phyloP scores from a whole-genome alignment of 2,797 vertebrate genomes.

The Holocentrus rufus region DNA sequence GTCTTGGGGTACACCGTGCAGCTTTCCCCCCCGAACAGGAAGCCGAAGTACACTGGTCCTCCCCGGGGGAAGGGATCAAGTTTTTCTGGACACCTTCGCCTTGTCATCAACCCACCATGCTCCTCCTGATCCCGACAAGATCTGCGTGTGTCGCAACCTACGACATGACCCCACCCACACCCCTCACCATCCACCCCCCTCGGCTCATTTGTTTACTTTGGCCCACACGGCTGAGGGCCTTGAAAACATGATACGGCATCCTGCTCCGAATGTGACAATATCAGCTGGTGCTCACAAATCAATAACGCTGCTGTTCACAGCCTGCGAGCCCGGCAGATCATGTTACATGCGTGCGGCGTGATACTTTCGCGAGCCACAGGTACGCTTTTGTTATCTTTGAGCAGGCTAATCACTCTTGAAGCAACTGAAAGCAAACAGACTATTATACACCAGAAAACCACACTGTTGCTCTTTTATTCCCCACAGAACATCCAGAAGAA shows the following conservation, averaged over 20 bases:
- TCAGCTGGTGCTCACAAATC: slow-evolving; percentile 62
- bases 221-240: slow-evolving; percentile 31
- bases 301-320: slow-evolving; percentile 72
- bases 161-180: slow-evolving; percentile 33
- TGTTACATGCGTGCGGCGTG: slow-evolving; percentile 47
- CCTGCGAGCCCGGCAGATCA: slow-evolving; percentile 33
- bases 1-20: slow-evolving; percentile 68
- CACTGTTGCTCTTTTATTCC: slow-evolving; percentile 64
- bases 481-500: slow-evolving; percentile 38
- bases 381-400: slow-evolving; percentile 64
- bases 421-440: slow-evolving; percentile 65
- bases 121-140: slow-evolving; percentile 71
- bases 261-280: slow-evolving; percentile 70
- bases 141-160: slow-evolving; percentile 59
- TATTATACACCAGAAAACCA: slow-evolving; percentile 61
- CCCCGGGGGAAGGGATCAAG: slow-evolving; percentile 56
- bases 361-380: slow-evolving; percentile 56
- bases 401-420: slow-evolving; percentile 58
- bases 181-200: not conserved
- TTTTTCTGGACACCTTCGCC: slow-evolving; percentile 70
- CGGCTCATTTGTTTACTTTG: slow-evolving; percentile 64
- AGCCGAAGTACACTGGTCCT: slow-evolving; percentile 53
- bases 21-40: slow-evolving; percentile 67
- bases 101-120: slow-evolving; percentile 67
- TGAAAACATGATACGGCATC: slow-evolving; percentile 62